Evolutionary conservation across 2,888 invertebrate species (phyloP), one percentile per base, ranked within the genome.

Genomic region (Fragum whitleyi): DNA sequence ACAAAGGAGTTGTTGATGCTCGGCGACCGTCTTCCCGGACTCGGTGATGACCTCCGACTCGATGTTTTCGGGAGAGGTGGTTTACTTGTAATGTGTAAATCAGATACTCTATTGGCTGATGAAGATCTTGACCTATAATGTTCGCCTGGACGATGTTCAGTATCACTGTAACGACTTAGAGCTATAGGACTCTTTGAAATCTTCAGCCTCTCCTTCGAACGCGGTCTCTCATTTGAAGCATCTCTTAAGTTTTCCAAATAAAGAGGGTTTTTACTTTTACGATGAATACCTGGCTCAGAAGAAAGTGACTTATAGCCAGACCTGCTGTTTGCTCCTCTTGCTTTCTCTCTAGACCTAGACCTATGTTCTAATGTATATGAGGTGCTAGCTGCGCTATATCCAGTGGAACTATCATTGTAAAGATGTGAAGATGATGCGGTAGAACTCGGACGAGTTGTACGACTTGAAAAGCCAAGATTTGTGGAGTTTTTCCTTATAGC

Each of bases 41-140:
- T 67, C 26, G 14, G 39, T 1, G 39, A 39, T 9, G 11, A 11
- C 26, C 29, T 68, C 28, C 53, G 57, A 39, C 14, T 71, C 16
- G 28, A 19, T 29, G n/a, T 72, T 42, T 29, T 14, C 26, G 77
- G 77, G 5, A 77, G 57, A 32, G 77, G 77, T 19, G 77, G 77
- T 51, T 77, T 77, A 23, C 59, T 53, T n/a, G 67, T 21, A 16
- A 77, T 36, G 32, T n/a, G 14, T 32, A 32, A 9, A 61, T 32
- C n/a, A 19, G 5, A 6, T 14, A 29, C 16, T 26, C 42, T 14
- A 9, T 32, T 65, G 36, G 65, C 65, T 23, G 65, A 65, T 0
- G 65, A 65, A 21, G 65, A 65, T 42, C 65, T n/a, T 11, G 65
- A 65, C 29, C 65, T 39, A 7, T 65, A 19, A 65, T 39, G 23